Conservation (phyloP, 1,140 invertebrate species). For the Drosophila truncata region DNA sequence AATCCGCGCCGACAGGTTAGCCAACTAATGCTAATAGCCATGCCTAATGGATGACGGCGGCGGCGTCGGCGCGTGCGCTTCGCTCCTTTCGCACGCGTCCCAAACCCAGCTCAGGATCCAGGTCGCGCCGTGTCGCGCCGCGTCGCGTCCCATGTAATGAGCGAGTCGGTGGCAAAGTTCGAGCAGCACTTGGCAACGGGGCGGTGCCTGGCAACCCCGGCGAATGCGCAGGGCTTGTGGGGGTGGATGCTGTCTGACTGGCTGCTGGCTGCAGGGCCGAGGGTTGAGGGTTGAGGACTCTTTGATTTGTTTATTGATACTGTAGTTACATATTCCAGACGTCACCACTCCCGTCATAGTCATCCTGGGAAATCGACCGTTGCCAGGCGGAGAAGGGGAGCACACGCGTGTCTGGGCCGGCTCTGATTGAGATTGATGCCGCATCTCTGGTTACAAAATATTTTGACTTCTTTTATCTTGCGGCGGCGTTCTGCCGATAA, state of each 20-base stretch:
- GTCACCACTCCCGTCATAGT: conserved; percentile 36
- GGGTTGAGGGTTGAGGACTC: conserved; percentile 28
- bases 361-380: conserved; percentile 20
- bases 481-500: conserved; percentile 50
- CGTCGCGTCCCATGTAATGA: conserved; percentile 71
- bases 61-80: conserved; percentile 25
- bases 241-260: conserved; percentile 72
- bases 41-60: conserved; percentile 50
- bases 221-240: conserved; percentile 22
- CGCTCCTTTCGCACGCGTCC: conserved; percentile 8
- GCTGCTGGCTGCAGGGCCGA: conserved; percentile 35
- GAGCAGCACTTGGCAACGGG: conserved; percentile 65
- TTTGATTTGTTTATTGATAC: conserved; percentile 74
- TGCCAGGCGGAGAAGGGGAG: conserved; percentile 40
- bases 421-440: conserved; percentile 64
- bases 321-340: conserved; percentile 66
- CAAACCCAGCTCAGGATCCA: conserved; percentile 1
- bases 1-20: conserved; percentile 77
- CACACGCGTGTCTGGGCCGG: conserved; percentile 72
- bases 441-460: conserved; percentile 77
- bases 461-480: conserved; percentile 80
- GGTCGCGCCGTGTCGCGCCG: conserved; percentile 43
- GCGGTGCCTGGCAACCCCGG: conserved; percentile 70
- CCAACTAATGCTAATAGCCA: conserved; percentile 72
- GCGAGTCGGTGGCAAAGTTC: conserved; percentile 43